These are phyloP conservation scores for Epizoanthus illoricatus DNA, from an alignment of 92 coral and sea anemone species.

Conservation along the genomic window DNA sequence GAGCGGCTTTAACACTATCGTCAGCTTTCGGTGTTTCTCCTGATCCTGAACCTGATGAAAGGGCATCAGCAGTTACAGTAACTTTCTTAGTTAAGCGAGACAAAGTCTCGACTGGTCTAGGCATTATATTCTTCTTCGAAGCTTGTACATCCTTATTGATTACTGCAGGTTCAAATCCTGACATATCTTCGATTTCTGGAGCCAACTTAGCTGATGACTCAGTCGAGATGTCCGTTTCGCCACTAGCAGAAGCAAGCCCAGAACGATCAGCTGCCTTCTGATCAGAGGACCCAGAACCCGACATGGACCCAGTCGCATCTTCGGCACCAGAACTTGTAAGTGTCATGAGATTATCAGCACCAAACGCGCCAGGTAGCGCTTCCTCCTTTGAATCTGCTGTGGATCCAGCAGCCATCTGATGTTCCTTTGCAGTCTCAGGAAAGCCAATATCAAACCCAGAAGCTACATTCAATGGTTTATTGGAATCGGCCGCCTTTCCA, in stretches of 20 bases:
- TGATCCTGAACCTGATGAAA: slow-evolving; percentile 67
- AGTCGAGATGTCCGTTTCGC: neutral
- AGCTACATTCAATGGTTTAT: neutral
- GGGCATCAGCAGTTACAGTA: slow-evolving; percentile 1
- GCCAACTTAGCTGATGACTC: slow-evolving; percentile 5
- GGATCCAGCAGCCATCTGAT: neutral
- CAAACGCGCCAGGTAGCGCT: neutral
- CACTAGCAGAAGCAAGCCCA: slow-evolving; percentile 20
- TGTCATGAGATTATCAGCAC: slow-evolving; percentile 5
- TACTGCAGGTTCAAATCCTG: slow-evolving; percentile 6
- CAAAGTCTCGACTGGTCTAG: slow-evolving; percentile 1
- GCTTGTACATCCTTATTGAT: slow-evolving; percentile 2
- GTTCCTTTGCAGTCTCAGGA: no score
- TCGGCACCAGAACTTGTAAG: slow-evolving; percentile 6
- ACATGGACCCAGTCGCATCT: neutral
- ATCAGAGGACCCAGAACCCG: slow-evolving; percentile 19
- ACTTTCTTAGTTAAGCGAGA: neutral
- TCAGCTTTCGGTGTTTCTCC: slow-evolving; percentile 38
- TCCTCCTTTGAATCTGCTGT: slow-evolving; percentile 10
- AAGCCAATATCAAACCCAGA: neutral
- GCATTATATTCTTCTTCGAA: slow-evolving; percentile 23
- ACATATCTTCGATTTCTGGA: slow-evolving; percentile 15
- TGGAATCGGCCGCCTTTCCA: neutral
- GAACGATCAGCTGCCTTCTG: neutral
- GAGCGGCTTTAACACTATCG: neutral